Conservation (phyloP, 1,140 invertebrate genomes). For the Drosophila busckii region DNA sequence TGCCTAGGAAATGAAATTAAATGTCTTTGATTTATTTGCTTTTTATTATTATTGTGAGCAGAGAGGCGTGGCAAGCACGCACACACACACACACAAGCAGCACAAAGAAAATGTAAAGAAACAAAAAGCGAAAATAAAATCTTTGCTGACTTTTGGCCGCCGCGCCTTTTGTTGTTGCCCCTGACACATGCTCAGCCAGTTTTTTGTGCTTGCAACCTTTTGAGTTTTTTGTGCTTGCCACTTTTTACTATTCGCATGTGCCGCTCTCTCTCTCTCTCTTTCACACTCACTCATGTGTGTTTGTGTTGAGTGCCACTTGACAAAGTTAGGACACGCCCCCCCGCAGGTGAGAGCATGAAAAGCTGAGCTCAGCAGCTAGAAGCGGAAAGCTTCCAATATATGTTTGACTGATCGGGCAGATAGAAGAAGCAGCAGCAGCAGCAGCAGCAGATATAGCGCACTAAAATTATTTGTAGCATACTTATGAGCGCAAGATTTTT, state of each 20-base stretch:
- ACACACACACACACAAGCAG: background rate
- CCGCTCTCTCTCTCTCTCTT: background rate
- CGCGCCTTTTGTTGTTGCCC: slow-evolving; percentile 7
- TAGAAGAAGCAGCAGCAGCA: too few species aligned
- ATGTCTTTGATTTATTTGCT: slow-evolving; percentile 69
- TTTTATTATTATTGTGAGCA: slow-evolving; percentile 44
- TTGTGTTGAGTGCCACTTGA: slow-evolving; percentile 27
- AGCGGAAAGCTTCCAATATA: too few species aligned
- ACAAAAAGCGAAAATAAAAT: too few species aligned
- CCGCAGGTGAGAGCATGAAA: slow-evolving; percentile 21
- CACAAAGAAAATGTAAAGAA: background rate
- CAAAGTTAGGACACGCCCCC: slow-evolving; percentile 28
- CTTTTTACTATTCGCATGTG: slow-evolving; percentile 1
- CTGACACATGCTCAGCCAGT: slow-evolving; percentile 31
- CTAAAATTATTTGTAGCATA: too few species aligned
- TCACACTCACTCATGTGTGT: background rate
- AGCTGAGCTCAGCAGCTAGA: too few species aligned
- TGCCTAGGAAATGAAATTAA: slow-evolving; percentile 60
- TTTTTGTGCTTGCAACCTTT: slow-evolving; percentile 32
- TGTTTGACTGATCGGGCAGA: too few species aligned
- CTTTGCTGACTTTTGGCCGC: slow-evolving; percentile 4
- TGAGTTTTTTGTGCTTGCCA: slow-evolving; percentile 12
- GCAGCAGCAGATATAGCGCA: too few species aligned
- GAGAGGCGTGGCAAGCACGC: slow-evolving; percentile 11
- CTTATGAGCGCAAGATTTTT: too few species aligned